Percentiles rank a stretch among this genome's conserved stretches.
phyloP scores from a whole-genome alignment of 2,113 vertebrate genomes.

The Megaceryle torquata region DNA sequence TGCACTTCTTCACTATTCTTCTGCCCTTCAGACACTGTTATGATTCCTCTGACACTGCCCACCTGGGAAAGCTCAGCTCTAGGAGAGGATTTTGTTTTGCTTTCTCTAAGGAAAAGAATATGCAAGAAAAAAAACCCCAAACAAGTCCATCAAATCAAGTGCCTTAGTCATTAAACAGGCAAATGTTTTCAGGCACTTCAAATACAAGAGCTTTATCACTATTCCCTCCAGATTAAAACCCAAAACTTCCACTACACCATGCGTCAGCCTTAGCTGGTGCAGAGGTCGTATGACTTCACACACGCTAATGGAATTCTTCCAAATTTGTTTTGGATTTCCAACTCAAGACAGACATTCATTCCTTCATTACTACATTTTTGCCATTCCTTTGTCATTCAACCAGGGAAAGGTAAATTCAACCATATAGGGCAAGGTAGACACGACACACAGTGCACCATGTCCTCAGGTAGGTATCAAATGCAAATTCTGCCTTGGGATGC shows the following conservation, averaged over 20 bases:
- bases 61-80: background rate
- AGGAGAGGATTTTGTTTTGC: background rate
- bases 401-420: background rate
- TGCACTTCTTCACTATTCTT: background rate
- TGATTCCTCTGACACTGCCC: background rate
- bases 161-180: background rate
- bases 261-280: background rate
- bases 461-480: background rate
- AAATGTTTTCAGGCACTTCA: background rate
- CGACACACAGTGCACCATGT: background rate
- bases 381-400: background rate
- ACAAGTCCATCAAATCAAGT: background rate
- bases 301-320: rapidly evolving
- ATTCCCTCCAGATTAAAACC: background rate
- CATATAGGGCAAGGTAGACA: background rate
- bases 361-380: background rate
- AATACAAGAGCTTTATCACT: background rate
- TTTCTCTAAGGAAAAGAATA: background rate
- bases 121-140: background rate
- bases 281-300: background rate
- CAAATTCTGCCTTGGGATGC: background rate
- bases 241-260: background rate
- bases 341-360: background rate
- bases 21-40: background rate
- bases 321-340: background rate